phyloP scores from a whole-genome alignment of 1,140 invertebrate genomes.

The Heliconius eleuchia region DNA sequence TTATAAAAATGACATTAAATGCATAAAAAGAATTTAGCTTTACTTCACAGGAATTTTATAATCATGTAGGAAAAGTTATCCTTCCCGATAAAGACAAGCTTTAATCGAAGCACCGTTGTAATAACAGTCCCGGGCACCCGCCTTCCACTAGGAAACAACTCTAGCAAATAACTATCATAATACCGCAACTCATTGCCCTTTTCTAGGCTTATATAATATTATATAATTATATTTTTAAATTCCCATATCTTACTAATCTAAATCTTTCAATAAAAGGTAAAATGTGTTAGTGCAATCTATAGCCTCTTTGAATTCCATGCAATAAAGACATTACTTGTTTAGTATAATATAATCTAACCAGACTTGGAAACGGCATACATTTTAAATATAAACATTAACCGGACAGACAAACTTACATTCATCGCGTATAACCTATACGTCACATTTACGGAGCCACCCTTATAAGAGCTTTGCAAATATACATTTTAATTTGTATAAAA shows the following conservation, averaged over 20 bases:
- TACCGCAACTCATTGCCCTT: constrained; percentile 17
- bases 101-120: constrained; percentile 71
- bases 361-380: neutral
- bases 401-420: neutral
- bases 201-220: neutral
- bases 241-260: neutral
- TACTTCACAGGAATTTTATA: neutral
- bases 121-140: constrained; percentile 64
- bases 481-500: no score
- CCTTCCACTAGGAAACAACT: constrained; percentile 57
- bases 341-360: neutral
- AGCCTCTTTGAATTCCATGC: neutral
- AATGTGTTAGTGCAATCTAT: neutral
- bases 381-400: neutral
- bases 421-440: neutral
- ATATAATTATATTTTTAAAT: neutral
- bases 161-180: constrained; percentile 62
- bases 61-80: constrained; percentile 51
- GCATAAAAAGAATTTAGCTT: neutral
- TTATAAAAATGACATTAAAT: no score
- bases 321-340: neutral
- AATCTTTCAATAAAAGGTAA: neutral
- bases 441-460: neutral
- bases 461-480: neutral
- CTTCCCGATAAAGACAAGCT: constrained; percentile 45